These are phyloP conservation scores for Dasysyrphus tricinctus DNA, from an alignment of 2,888 invertebrate genomes.

Conservation along the genomic window DNA sequence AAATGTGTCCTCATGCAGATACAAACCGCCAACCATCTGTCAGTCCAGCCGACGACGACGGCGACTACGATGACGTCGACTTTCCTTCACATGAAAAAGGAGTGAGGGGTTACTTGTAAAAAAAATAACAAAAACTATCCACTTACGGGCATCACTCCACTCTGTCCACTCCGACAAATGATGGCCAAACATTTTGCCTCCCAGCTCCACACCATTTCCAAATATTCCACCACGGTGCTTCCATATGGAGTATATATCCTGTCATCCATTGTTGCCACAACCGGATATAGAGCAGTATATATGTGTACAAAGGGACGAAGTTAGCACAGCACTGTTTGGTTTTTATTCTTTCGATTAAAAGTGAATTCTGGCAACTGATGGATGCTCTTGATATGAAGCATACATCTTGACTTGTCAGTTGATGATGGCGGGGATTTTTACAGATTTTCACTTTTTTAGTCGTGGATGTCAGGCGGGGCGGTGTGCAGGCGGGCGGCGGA, in stretches of 20 bases:
- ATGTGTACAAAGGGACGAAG: not conserved
- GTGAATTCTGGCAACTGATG: constrained; percentile 74
- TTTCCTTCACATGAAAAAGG: constrained; percentile 47
- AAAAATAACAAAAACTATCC: constrained; percentile 55
- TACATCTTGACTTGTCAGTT: constrained; percentile 74
- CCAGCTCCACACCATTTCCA: not conserved
- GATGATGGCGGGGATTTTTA: constrained; percentile 63
- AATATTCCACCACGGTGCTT: not conserved
- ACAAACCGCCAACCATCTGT: constrained; percentile 73
- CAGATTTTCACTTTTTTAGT: constrained; percentile 63
- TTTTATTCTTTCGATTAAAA: constrained; percentile 73
- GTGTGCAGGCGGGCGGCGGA: no score
- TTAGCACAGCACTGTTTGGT: constrained; percentile 47
- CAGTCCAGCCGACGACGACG: constrained; percentile 14
- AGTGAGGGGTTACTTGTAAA: not conserved
- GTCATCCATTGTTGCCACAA: constrained; percentile 59
- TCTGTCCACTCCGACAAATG: constrained; percentile 60
- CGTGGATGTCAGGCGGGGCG: not conserved
- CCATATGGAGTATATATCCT: constrained; percentile 34
- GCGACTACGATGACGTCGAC: constrained; percentile 21
- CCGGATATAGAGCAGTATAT: constrained; percentile 19
- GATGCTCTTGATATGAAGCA: constrained; percentile 71
- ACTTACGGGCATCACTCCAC: constrained; percentile 62
- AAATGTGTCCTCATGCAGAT: constrained; percentile 70
- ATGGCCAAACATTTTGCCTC: constrained; percentile 67